Evolutionary conservation across 2,797 vertebrate species (phyloP), one percentile per base, ranked within the genome.

Genomic region (Lateolabrax maculatus): DNA sequence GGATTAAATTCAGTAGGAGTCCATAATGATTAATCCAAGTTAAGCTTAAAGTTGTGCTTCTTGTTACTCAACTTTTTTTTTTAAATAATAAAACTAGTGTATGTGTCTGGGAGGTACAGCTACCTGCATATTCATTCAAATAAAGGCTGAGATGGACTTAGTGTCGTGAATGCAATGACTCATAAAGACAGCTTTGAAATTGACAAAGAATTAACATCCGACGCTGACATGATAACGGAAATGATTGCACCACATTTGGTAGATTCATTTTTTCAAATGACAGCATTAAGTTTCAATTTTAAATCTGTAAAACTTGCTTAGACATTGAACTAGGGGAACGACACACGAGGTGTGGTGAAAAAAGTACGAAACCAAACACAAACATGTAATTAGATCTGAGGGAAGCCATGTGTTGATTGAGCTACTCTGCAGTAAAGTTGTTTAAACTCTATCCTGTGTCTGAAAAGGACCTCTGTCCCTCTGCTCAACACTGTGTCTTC

Each of bases 311-410:
- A 55, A 51, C 19, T 15, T 52, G 41, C 66, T 55, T 48, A 29
- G 29, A 65, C 43, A 37, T 12, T 53, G 55, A 74, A 75, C 52
- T 19, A 53, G 21, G 9, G 23, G 52, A 64, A 23, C 68, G 70
- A 77, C 49, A 72, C 65, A 51, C 36, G 41, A 80, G 63, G 63
- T 61, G 75, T 31, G 69, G 70, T 34, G 71, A 77, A 72, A 79
- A 83, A 85, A 79, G 66, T 44, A 72, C 6, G 72, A 89, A 84
- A 63, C 80, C 81, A 72, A 86, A 93, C 72, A 79, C 75, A 88
- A 93, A 90, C 79, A 86, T 68, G 84, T 87, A 89, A 92, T 89
- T 83, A 89, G 89, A 88, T 70, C 83, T 73, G 60, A 21, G 70
- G 44, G 79, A 83, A 82, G 83, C 71, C 2, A 46, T 18, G 80